Conservation (phyloP, 2,113 vertebrate genomes). For the Phyllostomus discolor region DNA sequence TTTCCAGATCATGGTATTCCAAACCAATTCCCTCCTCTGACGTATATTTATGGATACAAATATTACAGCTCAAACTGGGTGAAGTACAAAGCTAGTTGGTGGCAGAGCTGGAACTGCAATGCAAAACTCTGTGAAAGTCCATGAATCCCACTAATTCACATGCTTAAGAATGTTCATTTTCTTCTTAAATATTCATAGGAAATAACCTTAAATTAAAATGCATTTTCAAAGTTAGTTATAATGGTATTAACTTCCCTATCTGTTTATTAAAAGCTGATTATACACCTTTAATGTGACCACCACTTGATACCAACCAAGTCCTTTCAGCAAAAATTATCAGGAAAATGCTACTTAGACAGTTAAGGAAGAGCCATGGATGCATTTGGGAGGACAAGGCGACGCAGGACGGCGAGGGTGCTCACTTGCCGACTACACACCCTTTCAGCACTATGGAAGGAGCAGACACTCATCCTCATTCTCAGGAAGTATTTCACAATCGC, state of each 20-base stretch:
- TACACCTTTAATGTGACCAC: neutral
- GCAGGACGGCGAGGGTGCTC: neutral
- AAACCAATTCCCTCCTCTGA: neutral
- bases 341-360: neutral
- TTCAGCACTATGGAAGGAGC: neutral
- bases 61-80: neutral
- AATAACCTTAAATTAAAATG: neutral
- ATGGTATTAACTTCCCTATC: neutral
- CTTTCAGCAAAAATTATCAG: neutral
- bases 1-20: neutral
- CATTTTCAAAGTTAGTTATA: neutral
- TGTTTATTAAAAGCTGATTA: neutral
- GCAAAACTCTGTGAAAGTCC: neutral
- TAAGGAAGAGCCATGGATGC: neutral
- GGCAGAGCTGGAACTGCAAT: neutral
- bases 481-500: neutral
- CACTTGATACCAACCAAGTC: neutral
- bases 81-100: neutral
- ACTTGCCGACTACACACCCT: neutral
- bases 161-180: neutral
- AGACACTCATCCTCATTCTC: neutral
- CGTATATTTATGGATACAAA: neutral
- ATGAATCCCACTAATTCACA: neutral
- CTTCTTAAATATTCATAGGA: neutral
- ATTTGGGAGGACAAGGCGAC: neutral